Base-by-base conservation (phyloP, 2,888 invertebrate species). In the Hecatera dysodea region DNA sequence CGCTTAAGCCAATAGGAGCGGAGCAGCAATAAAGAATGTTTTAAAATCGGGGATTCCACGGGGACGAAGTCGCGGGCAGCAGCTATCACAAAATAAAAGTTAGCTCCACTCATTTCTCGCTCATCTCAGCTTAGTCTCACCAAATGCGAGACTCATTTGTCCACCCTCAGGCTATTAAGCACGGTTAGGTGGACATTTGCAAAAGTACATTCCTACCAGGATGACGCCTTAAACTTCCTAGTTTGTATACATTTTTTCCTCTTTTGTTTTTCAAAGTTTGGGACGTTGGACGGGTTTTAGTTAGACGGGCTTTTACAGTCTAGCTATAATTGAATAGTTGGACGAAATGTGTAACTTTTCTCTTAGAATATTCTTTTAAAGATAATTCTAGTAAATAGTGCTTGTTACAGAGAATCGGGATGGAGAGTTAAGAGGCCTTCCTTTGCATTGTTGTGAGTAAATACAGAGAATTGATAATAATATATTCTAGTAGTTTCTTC, bases 121-220 rank as follows among this genome's bases (percentile, higher is more conserved):
- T 46, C 36, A 62, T 60, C 62, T 69, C 29, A 29, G 44, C n/a
- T 24, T 11, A 22, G 36, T 29, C 8, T 50, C 56, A 60, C 44
- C 22, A 67, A 67, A 74, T 36, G 24, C 56, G 56, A 22, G 33
- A 68, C 70, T 82, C 70, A 76, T 83, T 82, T 80, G 65, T 76
- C 72, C 68, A 66, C 72, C 64, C 56, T 63, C 44, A 17, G 29
- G 67, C 75, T 67, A 80, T 84, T 74, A 83, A 76, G 46, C 72
- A 71, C 59, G 60, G 76, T 60, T 67, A 82, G 74, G 74, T 71
- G 52, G 72, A 60, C 62, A 59, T 70, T 78, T 73, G 65, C 64
- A 50, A 81, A 75, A 82, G 60, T 75, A 75, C 72, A 77, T 67
- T 69, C 69, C 66, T 48, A 64, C n/a, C 75, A 57, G 70, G 36